Base-by-base conservation (phyloP, 1,140 invertebrate species). In the Zaprionus vittiger region DNA sequence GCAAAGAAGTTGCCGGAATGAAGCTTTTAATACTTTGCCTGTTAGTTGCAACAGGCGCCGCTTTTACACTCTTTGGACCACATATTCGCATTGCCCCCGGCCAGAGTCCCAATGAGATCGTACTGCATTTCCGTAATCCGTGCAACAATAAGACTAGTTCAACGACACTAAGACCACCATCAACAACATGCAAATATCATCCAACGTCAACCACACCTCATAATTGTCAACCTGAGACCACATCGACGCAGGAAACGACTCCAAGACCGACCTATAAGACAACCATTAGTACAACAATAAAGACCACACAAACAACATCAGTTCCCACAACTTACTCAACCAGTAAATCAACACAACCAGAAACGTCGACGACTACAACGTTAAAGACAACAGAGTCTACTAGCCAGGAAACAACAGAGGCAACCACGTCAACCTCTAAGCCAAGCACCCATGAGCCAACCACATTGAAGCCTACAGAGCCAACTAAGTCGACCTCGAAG, bases 111-210 rank as follows among this genome's bases (percentile, higher is more conserved):
- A 87, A 86, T 41, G 83, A 87, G 59, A 86, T 86, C 7, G 34
- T 86, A 24, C 65, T 86, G 14, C 83, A 80, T 17, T 86, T 86
- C 49, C 83, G 83, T 11, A 86, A 86, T 37, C 83, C 83, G 0
- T 86, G 83, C 60, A 87, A 67, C 41, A 86, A 86, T 17, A 86
- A 80, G 28, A 87, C 83, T 6, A 86, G 70, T 73, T 67, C 37
- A 5, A 86, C 83, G 4, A 86, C 83, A 1, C 20, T 87, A 0
- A 62, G 56, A 24, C 83, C 83, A 2, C 83, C 83, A 12, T 7
- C 49, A 44, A 54, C 78, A 4, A 55, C 67, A 9, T 84, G 81
- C 44, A 76, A 83, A 9, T 15, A 65, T 11, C 77, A 83, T 52
- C 69, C 77, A 12, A 83, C 81, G 0, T 83, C 57, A 24, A 68